Evolutionary conservation across 2,113 vertebrate genomes (phyloP).

Genomic region (Hippopotamus amphibius): DNA sequence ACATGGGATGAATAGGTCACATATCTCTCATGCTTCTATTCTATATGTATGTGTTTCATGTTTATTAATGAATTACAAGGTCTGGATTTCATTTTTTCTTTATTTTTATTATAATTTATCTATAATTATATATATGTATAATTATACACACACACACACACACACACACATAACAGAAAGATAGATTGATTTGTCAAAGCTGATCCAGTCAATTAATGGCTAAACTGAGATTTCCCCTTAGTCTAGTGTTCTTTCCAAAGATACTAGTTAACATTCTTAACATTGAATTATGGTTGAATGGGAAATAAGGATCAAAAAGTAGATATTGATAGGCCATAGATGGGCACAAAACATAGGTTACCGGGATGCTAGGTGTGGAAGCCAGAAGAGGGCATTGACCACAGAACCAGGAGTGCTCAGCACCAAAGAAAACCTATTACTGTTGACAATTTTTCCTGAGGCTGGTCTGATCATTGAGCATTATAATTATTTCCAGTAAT

Average conservation of each 20-base stretch:
- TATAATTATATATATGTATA: neutral
- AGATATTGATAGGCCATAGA: neutral
- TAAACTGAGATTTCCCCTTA: neutral
- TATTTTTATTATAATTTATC: neutral
- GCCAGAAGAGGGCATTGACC: neutral
- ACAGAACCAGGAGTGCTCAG: neutral
- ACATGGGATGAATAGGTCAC: neutral
- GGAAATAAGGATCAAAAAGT: neutral
- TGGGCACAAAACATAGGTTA: neutral
- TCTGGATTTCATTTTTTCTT: neutral
- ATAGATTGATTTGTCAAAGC: neutral
- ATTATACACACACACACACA: neutral
- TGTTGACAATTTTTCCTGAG: neutral
- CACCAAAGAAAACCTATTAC: neutral
- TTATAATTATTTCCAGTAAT: neutral
- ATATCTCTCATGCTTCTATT: fast-evolving
- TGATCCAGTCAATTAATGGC: neutral
- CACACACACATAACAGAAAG: fast-evolving
- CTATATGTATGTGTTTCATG: neutral
- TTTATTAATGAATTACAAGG: neutral
- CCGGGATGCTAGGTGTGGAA: neutral
- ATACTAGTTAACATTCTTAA: neutral
- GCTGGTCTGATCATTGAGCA: neutral
- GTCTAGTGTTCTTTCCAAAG: neutral
- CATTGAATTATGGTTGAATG: neutral